phyloP scores from a whole-genome alignment of 2,888 invertebrate species.

The Trisateles emortualis region DNA sequence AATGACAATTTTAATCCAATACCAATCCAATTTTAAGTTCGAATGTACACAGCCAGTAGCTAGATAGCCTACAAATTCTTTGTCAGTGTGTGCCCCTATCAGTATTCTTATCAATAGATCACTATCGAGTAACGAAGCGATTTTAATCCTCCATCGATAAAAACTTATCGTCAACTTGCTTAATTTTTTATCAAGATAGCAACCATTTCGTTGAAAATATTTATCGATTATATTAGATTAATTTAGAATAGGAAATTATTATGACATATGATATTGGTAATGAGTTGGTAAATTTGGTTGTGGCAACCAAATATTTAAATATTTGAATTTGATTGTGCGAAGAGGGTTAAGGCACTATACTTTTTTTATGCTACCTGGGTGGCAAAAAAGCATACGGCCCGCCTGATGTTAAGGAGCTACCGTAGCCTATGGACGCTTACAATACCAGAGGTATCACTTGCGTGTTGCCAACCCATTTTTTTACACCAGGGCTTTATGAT shows the following conservation, averaged over 20 bases:
- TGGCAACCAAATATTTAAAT: too few species aligned
- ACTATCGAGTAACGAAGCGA: conserved; percentile 66
- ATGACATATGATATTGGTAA: not conserved
- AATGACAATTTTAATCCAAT: too few species aligned
- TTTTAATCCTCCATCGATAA: conserved; percentile 73
- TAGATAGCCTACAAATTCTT: conserved; percentile 34
- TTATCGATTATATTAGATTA: conserved; percentile 9
- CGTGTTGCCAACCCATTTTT: too few species aligned
- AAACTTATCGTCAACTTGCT: conserved; percentile 48
- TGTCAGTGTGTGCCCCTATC: conserved; percentile 48
- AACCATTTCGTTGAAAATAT: conserved; percentile 41
- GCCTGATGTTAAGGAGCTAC: too few species aligned
- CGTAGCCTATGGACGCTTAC: too few species aligned
- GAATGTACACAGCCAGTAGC: conserved; percentile 36
- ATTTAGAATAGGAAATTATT: not conserved
- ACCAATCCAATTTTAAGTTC: conserved; percentile 13
- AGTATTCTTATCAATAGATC: conserved; percentile 65
- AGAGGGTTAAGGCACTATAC: too few species aligned
- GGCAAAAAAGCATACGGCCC: too few species aligned
- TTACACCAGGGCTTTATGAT: too few species aligned
- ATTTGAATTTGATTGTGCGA: too few species aligned
- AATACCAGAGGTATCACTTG: too few species aligned
- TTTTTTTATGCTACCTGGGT: too few species aligned
- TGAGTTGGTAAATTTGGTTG: not conserved
- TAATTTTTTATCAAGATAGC: conserved; percentile 60